Evolutionary conservation across 2,113 vertebrate genomes (phyloP).

Genomic region (Tragelaphus scriptus): DNA sequence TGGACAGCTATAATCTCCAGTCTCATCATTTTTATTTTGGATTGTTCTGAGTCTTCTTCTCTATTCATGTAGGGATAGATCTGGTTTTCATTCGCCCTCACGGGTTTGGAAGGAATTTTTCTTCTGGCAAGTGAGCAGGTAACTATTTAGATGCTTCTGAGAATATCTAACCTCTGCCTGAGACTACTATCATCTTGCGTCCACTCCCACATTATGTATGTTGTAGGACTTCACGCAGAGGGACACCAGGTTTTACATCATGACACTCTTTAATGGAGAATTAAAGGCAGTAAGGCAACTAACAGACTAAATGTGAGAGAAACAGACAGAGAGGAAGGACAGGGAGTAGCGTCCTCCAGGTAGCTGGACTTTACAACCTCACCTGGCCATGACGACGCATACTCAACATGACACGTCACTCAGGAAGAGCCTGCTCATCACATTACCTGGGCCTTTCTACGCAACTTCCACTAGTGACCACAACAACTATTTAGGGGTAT

Average conservation of each 20-base stretch:
- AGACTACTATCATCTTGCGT: too few relatives aligned
- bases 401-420: fast-evolving
- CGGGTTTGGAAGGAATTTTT: not conserved
- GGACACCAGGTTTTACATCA: not conserved
- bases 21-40: not conserved
- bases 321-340: not conserved
- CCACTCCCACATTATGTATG: not conserved
- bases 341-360: fast-evolving
- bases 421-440: too few relatives aligned
- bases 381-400: fast-evolving
- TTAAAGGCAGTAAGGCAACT: not conserved
- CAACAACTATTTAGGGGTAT: not conserved
- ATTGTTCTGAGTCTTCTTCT: not conserved
- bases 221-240: not conserved
- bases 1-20: not conserved
- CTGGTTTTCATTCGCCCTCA: not conserved
- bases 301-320: not conserved
- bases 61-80: fast-evolving
- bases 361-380: fast-evolving
- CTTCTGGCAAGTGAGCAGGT: not conserved
- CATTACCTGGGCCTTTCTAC: not conserved
- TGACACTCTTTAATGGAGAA: not conserved
- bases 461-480: fast-evolving
- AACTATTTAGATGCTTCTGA: not conserved
- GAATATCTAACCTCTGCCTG: not conserved